These are phyloP conservation scores for Brenthis ino DNA, from an alignment of 2,888 invertebrate species.

Conservation along the genomic window DNA sequence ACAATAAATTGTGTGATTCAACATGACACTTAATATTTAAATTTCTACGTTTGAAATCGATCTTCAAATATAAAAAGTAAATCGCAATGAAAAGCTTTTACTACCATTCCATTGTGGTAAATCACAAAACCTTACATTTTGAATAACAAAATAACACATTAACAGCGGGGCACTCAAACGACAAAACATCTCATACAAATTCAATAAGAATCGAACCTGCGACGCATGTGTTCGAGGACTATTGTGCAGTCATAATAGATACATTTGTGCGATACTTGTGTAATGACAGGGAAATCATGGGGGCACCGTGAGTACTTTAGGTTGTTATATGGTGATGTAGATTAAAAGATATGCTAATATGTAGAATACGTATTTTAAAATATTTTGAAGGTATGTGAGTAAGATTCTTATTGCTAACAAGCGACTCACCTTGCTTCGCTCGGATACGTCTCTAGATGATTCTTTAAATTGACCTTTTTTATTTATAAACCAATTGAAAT, in stretches of 20 bases:
- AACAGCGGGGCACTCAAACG: conserved; percentile 39
- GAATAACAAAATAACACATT: conserved; percentile 38
- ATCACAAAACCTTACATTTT: conserved; percentile 27
- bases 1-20: too few species aligned
- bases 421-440: too few species aligned
- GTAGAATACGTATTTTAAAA: background rate
- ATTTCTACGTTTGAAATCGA: background rate
- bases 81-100: background rate
- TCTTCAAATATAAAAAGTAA: background rate
- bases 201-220: conserved; percentile 71
- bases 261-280: conserved; percentile 56
- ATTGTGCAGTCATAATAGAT: conserved; percentile 63
- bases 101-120: conserved; percentile 14
- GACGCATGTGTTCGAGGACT: conserved; percentile 75
- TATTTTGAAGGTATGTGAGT: background rate
- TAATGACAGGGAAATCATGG: conserved; percentile 71
- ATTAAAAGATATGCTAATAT: conserved; percentile 11
- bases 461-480: too few species aligned
- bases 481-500: too few species aligned
- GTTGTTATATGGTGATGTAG: conserved; percentile 19
- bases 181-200: conserved; percentile 67
- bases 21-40: too few species aligned
- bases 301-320: conserved; percentile 52
- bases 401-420: too few species aligned
- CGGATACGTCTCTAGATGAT: too few species aligned